Evolutionary conservation across 2,113 vertebrate species (phyloP).

Genomic region (Progne subis): DNA sequence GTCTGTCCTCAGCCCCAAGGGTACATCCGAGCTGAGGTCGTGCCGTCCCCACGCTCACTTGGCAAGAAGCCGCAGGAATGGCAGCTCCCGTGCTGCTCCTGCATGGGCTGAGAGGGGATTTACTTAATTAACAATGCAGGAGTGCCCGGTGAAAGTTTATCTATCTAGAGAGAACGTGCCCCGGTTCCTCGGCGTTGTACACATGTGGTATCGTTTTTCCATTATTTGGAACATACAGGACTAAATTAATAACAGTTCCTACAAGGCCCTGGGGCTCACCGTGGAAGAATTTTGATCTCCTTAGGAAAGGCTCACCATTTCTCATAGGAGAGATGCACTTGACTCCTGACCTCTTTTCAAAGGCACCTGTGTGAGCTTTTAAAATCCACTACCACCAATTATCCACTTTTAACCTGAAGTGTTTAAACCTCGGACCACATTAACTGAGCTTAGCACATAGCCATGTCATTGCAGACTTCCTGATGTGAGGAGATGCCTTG

Average conservation of each 20-base stretch:
- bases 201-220: slow-evolving; percentile 82
- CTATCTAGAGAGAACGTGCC: slow-evolving; percentile 51
- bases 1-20: background rate
- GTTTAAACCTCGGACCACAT: slow-evolving; percentile 83
- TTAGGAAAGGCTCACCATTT: slow-evolving; percentile 79
- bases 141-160: slow-evolving; percentile 77
- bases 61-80: background rate
- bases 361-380: slow-evolving; percentile 90
- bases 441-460: slow-evolving; percentile 83
- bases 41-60: accelerated
- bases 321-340: slow-evolving; percentile 88
- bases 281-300: slow-evolving; percentile 82
- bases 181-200: slow-evolving; percentile 62
- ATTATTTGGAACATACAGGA: slow-evolving; percentile 83
- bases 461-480: slow-evolving; percentile 84
- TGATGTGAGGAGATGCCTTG: slow-evolving; percentile 84
- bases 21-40: background rate
- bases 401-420: slow-evolving; percentile 91
- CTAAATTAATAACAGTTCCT: slow-evolving; percentile 86
- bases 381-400: slow-evolving; percentile 91
- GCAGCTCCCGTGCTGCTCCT: slow-evolving; percentile 40
- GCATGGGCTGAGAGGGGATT: slow-evolving; percentile 55
- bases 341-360: slow-evolving; percentile 94
- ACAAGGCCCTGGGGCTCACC: slow-evolving; percentile 79
- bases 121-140: slow-evolving; percentile 53